Percentiles rank a stretch among this genome's conserved stretches.
Conservation (phyloP, 2,113 vertebrate genomes). For the Ictalurus furcatus region DNA sequence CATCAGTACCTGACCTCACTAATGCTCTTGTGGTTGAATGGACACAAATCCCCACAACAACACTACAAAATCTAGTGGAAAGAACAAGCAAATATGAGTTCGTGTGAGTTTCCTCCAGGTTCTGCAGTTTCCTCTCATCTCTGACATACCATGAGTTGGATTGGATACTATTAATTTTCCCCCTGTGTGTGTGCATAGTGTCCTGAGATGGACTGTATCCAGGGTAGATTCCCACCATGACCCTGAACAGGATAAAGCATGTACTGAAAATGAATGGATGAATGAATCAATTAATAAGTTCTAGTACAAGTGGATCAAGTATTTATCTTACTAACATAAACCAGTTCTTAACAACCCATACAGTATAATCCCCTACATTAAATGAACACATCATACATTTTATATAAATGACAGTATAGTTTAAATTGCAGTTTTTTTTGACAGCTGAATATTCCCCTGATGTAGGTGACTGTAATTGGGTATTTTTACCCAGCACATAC, state of each 20-base stretch:
- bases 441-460: background rate
- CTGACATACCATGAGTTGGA: background rate
- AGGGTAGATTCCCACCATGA: background rate
- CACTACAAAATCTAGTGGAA: background rate
- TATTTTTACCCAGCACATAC: slow-evolving; percentile 9
- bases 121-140: background rate
- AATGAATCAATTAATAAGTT: background rate
- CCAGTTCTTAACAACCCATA: background rate
- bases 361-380: background rate
- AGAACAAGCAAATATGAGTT: background rate
- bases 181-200: background rate
- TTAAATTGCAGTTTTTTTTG: background rate
- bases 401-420: background rate
- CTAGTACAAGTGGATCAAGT: background rate
- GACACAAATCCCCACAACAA: background rate
- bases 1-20: background rate
- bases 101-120: background rate
- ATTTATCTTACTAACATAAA: background rate
- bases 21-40: background rate
- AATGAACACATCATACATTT: background rate
- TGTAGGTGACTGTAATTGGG: slow-evolving; percentile 19
- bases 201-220: background rate
- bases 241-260: background rate
- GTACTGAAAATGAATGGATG: background rate
- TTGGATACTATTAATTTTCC: background rate